phyloP scores from a whole-genome alignment of 30 jellyfish, hydroid and myxozoan species.

The Sanderia malayensis region DNA sequence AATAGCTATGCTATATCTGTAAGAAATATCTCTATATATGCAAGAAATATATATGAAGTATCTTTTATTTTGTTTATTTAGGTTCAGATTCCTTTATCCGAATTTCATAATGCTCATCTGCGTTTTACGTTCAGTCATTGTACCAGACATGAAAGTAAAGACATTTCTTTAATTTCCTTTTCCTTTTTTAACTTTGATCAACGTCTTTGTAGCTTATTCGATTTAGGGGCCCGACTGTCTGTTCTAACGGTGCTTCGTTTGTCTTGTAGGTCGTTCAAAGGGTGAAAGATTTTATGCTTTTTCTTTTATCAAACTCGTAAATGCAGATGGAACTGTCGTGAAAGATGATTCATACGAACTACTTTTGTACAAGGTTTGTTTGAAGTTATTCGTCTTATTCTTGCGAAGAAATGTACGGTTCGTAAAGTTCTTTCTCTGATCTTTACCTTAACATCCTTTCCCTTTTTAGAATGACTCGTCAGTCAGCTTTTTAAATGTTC shows the following conservation, averaged over 20 bases:
- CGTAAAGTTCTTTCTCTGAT: too few species aligned
- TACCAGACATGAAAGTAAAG: conserved; percentile 85
- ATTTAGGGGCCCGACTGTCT: too few species aligned
- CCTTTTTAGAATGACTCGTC: conserved; percentile 41
- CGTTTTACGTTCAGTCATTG: conserved; percentile 86
- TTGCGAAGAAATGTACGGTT: too few species aligned
- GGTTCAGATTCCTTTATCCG: conserved; percentile 75
- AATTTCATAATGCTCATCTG: conserved; percentile 75
- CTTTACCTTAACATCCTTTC: too few species aligned
- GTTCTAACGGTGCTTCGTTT: too few species aligned
- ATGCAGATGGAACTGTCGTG: conserved; percentile 82
- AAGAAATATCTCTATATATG: too few species aligned
- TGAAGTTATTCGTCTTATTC: too few species aligned
- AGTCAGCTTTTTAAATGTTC: conserved; percentile 54
- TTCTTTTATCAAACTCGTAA: conserved; percentile 67
- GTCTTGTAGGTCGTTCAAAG: conserved; percentile 51
- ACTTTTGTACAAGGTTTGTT: conserved; percentile 66
- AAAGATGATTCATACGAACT: conserved; percentile 59
- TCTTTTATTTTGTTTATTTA: background rate
- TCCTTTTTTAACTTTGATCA: too few species aligned
- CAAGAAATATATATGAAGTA: too few species aligned
- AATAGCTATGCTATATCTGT: too few species aligned
- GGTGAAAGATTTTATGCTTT: conserved; percentile 83
- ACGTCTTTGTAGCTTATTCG: too few species aligned
- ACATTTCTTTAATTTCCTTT: too few species aligned